These are phyloP conservation scores for Drosophila picticornis DNA, from an alignment of 2,888 invertebrate species.

Conservation along the genomic window DNA sequence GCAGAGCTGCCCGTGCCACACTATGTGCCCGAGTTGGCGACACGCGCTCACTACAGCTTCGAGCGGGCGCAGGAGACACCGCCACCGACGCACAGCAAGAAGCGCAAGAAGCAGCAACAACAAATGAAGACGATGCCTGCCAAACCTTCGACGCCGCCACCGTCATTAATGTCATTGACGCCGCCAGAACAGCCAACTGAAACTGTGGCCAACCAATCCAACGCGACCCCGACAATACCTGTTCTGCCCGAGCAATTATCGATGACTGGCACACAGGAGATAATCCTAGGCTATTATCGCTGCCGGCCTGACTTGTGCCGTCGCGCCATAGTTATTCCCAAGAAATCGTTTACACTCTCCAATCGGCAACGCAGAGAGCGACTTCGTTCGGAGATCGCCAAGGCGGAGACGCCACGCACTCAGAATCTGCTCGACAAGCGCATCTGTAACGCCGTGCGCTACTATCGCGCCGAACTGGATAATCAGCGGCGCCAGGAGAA, in stretches of 20 bases:
- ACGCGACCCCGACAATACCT: conserved; percentile 13
- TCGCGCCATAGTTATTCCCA: conserved; percentile 75
- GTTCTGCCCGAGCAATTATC: neutral
- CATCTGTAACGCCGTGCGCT: conserved; percentile 73
- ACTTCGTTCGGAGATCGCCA: conserved; percentile 47
- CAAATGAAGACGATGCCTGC: neutral
- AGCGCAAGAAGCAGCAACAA: conserved; percentile 22
- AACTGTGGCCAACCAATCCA: neutral
- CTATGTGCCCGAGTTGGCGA: conserved; percentile 54
- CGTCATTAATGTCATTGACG: neutral
- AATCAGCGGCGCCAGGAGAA: conserved; percentile 50
- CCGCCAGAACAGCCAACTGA: neutral
- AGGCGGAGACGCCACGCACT: conserved; percentile 65
- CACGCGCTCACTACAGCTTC: conserved; percentile 82
- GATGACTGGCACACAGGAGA: conserved; percentile 28
- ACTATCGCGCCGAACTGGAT: conserved; percentile 71
- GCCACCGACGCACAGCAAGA: conserved; percentile 28
- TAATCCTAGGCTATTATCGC: conserved; percentile 48
- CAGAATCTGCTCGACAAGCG: conserved; percentile 66
- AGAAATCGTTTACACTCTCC: conserved; percentile 59
- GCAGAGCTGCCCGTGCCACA: conserved; percentile 40
- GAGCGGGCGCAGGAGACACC: conserved; percentile 66
- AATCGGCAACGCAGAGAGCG: conserved; percentile 70
- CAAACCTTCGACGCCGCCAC: neutral
- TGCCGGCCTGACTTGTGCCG: conserved; percentile 59